Conservation (phyloP, 2,113 vertebrate genomes). For the Ceyx margarethae region DNA sequence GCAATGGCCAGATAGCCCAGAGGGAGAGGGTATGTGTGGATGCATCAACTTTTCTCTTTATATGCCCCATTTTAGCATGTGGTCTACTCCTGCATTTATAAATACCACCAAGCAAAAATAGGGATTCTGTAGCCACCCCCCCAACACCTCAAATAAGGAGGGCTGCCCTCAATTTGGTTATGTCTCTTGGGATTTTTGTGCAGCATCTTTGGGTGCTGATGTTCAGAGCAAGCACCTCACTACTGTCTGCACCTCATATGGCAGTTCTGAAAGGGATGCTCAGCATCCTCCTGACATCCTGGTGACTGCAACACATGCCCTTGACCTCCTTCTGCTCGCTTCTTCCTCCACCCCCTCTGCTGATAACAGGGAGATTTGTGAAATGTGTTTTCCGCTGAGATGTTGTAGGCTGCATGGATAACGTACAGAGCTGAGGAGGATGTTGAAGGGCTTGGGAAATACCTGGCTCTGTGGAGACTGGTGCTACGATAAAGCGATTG, state of each 20-base stretch:
- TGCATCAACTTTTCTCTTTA: constrained; percentile 12
- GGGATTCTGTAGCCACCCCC: background rate
- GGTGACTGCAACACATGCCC: fast-evolving
- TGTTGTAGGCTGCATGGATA: background rate
- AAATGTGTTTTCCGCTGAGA: background rate
- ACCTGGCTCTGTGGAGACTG: background rate
- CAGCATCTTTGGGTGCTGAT: background rate
- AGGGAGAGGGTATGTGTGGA: background rate
- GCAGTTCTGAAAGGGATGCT: background rate
- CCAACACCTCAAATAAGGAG: background rate
- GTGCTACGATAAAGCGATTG: fast-evolving
- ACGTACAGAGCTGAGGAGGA: background rate
- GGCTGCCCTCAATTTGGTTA: background rate
- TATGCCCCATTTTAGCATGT: constrained; percentile 15
- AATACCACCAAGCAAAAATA: constrained; percentile 24
- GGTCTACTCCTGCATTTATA: background rate
- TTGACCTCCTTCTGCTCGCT: background rate
- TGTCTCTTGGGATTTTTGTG: background rate
- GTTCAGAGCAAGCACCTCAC: background rate
- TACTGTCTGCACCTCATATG: fast-evolving
- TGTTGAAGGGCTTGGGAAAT: background rate
- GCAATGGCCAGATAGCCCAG: background rate
- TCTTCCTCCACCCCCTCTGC: background rate
- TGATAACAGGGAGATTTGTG: background rate
- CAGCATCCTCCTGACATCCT: fast-evolving